Evolutionary conservation across 2,888 invertebrate species (phyloP).

Genomic region (Scaptomyza cyrtandrae): DNA sequence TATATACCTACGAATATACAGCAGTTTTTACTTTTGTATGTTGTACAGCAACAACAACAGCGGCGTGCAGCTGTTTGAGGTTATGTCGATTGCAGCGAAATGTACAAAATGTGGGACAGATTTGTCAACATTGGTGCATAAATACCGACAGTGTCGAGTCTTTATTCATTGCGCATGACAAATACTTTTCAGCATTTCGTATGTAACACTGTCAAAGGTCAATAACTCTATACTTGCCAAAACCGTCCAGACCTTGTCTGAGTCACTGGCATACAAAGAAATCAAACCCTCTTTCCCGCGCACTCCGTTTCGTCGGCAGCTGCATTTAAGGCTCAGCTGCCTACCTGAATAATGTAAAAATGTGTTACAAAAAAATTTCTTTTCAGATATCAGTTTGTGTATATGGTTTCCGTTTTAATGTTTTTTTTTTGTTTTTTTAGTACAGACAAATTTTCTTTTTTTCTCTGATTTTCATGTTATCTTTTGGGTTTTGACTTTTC

Average conservation of each 20-base stretch:
- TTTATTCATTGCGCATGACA: slow-evolving; percentile 55
- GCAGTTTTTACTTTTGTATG: background rate
- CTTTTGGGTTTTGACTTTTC: slow-evolving; percentile 28
- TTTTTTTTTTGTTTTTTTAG: slow-evolving; percentile 34
- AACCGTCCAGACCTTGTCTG: slow-evolving; percentile 29
- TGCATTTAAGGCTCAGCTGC: slow-evolving; percentile 17
- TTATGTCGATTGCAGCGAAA: slow-evolving; percentile 48
- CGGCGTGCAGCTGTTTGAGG: slow-evolving; percentile 51
- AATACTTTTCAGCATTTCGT: background rate
- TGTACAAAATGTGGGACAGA: slow-evolving; percentile 46
- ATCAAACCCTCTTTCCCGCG: slow-evolving; percentile 4
- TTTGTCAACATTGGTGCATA: slow-evolving; percentile 30
- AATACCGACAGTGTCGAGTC: slow-evolving; percentile 21
- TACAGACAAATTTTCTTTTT: slow-evolving; percentile 49
- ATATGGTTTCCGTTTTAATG: slow-evolving; percentile 68
- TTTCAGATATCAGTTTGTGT: slow-evolving; percentile 39
- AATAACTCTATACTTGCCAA: slow-evolving; percentile 56
- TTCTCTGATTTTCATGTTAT: slow-evolving; percentile 26
- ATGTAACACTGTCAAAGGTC: slow-evolving; percentile 63
- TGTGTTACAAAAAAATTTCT: slow-evolving; percentile 19
- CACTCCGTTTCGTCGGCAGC: slow-evolving; percentile 22
- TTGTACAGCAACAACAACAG: slow-evolving; percentile 3
- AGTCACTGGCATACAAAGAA: slow-evolving; percentile 29
- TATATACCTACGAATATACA: background rate
- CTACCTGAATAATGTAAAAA: slow-evolving; percentile 11